Conservation (phyloP, 2,113 vertebrate genomes). For the Hemichromis elongatus region DNA sequence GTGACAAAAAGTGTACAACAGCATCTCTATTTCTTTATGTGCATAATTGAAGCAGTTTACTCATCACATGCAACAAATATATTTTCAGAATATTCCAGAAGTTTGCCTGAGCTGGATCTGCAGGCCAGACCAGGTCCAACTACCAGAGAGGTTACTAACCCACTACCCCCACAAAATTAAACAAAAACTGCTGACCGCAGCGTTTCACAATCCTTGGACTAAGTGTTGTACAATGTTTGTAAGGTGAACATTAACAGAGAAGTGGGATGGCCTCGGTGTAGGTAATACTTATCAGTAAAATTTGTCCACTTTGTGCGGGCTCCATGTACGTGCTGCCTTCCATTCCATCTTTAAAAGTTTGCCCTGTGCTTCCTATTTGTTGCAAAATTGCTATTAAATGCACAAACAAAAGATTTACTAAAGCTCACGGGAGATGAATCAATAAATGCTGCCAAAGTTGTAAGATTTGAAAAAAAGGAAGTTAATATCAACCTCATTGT, state of each 20-base stretch:
- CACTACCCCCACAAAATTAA: constrained; percentile 11
- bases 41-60: background rate
- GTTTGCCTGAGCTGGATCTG: background rate
- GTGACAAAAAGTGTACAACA: background rate
- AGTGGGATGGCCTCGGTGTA: background rate
- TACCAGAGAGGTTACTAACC: constrained; percentile 15
- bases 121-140: background rate
- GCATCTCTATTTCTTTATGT: background rate
- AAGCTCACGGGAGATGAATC: background rate
- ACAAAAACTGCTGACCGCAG: constrained; percentile 33
- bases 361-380: background rate
- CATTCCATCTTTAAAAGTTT: background rate
- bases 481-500: background rate
- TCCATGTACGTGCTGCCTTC: background rate
- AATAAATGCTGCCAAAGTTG: background rate
- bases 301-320: background rate
- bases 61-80: background rate
- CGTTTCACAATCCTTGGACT: background rate
- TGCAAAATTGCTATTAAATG: background rate
- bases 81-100: background rate
- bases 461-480: background rate
- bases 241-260: constrained; percentile 33
- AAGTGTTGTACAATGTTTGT: background rate
- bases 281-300: background rate
- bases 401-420: background rate